Conservation (phyloP, 2,888 invertebrate genomes). For the Palloptera scutellata region DNA sequence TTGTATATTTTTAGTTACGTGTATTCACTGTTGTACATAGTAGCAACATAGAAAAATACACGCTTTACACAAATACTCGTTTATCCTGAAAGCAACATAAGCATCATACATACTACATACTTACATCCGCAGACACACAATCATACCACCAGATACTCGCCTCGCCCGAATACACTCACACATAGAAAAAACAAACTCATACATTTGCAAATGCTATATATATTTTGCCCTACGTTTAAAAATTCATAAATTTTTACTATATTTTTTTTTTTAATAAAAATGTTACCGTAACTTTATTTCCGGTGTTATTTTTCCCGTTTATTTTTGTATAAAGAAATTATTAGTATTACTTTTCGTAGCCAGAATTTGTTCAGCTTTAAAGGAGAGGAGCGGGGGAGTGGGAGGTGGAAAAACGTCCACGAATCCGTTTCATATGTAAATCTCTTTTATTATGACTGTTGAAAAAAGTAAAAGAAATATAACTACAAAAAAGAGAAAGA, state of each 20-base stretch:
- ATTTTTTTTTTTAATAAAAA: too few species aligned
- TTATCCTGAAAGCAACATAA: neutral
- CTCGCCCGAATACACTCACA: too few species aligned
- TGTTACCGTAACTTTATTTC: neutral
- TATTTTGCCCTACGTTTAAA: too few species aligned
- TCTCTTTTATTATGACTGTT: conserved; percentile 20
- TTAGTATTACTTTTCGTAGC: neutral
- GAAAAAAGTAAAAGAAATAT: neutral
- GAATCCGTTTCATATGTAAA: conserved; percentile 36
- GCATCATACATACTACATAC: neutral
- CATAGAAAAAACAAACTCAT: too few species aligned
- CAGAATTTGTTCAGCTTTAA: neutral
- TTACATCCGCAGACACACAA: neutral
- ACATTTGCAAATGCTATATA: too few species aligned
- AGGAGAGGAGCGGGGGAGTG: neutral
- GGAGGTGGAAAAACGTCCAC: neutral
- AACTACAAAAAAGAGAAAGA: neutral
- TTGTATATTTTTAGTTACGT: neutral
- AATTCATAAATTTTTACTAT: too few species aligned
- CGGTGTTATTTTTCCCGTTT: neutral
- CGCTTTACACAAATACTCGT: neutral
- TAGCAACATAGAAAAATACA: neutral
- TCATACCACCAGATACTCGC: neutral
- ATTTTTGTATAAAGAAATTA: neutral
- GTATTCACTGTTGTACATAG: neutral